Percentiles rank a stretch among this genome's conserved stretches.
Evolutionary conservation across 2,888 invertebrate genomes (phyloP).

Genomic region (Automeris io): DNA sequence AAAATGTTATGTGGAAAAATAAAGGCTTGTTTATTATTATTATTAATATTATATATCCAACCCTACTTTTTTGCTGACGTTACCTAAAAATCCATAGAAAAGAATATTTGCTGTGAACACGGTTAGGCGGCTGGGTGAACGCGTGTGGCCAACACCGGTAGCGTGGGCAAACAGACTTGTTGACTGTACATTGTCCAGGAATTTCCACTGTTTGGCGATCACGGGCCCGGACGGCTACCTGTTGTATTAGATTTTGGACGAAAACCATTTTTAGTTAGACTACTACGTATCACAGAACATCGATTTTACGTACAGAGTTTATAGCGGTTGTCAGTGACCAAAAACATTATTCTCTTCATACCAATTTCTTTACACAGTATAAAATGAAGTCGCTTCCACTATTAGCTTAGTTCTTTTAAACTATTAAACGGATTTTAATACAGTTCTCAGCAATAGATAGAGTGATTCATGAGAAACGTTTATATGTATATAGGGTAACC

Average conservation of each 20-base stretch:
- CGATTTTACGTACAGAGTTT: no score
- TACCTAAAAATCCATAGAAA: constrained; percentile 53
- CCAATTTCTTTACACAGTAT: no score
- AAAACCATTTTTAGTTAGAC: constrained; percentile 1
- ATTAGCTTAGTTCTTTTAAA: no score
- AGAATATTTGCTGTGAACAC: constrained; percentile 55
- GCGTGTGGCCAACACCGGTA: constrained; percentile 75
- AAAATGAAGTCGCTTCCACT: no score
- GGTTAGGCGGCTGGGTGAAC: constrained; percentile 25
- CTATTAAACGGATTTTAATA: no score
- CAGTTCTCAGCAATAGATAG: no score
- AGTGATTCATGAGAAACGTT: no score
- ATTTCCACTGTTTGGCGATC: constrained; percentile 56
- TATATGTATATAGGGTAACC: no score
- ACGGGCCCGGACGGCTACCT: constrained; percentile 39
- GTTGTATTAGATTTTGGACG: constrained; percentile 11
- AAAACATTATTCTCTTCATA: no score
- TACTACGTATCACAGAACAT: neutral
- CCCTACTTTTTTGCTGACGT: constrained; percentile 26
- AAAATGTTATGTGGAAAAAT: no score
- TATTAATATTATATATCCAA: neutral
- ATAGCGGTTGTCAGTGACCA: no score
- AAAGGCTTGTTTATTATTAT: no score
- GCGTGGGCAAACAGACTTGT: constrained; percentile 64
- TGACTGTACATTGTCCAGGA: constrained; percentile 56